These are phyloP conservation scores for Protomyctophum bolini DNA, from an alignment of 2,113 vertebrate genomes.

Conservation along the genomic window DNA sequence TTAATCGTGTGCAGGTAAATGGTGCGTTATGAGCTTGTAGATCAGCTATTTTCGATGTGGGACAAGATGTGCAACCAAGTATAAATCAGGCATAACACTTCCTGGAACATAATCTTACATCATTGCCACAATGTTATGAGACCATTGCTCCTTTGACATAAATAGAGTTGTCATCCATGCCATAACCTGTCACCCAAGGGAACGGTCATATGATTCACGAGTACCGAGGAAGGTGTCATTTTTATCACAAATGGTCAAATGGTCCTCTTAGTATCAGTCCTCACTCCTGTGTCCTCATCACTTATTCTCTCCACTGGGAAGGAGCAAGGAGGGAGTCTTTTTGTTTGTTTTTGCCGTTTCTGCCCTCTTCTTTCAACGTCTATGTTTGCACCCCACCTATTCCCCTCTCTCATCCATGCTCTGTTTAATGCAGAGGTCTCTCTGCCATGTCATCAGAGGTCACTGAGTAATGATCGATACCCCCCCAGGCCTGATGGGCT, in stretches of 20 bases:
- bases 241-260: neutral
- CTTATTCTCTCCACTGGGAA: neutral
- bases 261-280: neutral
- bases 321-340: no score
- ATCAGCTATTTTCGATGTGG: no score
- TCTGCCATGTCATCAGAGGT: conserved; percentile 35
- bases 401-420: neutral
- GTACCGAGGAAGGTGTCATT: neutral
- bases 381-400: no score
- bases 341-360: no score
- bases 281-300: neutral
- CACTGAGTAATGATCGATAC: conserved; percentile 20
- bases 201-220: neutral
- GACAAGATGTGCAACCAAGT: no score
- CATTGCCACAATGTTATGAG: neutral
- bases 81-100: neutral
- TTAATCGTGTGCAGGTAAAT: no score
- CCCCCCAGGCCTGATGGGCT: conserved; percentile 8
- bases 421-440: conserved; percentile 14
- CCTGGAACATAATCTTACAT: conserved; percentile 3
- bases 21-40: no score
- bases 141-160: neutral
- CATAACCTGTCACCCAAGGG: neutral
- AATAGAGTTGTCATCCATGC: neutral
- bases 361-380: neutral